Evolutionary conservation across 2,888 invertebrate species (phyloP).

Genomic region (Hecatera dysodea): DNA sequence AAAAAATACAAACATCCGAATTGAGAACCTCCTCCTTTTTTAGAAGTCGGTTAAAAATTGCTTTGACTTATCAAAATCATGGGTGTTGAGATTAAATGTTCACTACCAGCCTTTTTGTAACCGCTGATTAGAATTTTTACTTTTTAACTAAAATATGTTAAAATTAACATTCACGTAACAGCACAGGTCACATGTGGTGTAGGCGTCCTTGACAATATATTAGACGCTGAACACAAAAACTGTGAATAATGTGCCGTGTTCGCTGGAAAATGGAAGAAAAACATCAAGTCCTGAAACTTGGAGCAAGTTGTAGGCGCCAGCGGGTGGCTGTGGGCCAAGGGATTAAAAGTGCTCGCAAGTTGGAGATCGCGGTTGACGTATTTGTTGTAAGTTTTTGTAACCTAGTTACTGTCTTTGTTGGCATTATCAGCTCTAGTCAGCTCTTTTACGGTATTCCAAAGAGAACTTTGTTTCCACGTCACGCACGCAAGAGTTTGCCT

Average conservation of each 20-base stretch:
- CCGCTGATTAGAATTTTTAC: too few relatives aligned
- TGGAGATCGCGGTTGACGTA: neutral
- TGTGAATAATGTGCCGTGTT: constrained; percentile 52
- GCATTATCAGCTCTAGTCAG: neutral
- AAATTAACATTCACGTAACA: constrained; percentile 13
- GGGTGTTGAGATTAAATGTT: too few relatives aligned
- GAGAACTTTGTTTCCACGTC: too few relatives aligned
- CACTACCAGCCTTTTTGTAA: too few relatives aligned
- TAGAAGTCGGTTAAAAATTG: too few relatives aligned
- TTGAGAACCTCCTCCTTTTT: too few relatives aligned
- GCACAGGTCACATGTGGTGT: constrained; percentile 23
- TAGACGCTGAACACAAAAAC: constrained; percentile 47
- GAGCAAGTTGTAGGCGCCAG: constrained; percentile 11
- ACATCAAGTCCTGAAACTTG: constrained; percentile 30
- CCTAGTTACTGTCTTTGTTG: neutral
- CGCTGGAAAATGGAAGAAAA: constrained; percentile 58
- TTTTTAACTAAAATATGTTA: constrained; percentile 1
- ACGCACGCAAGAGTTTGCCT: too few relatives aligned
- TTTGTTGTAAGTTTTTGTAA: neutral
- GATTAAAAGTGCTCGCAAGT: neutral
- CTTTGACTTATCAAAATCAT: too few relatives aligned
- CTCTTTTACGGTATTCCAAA: neutral
- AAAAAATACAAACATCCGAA: too few relatives aligned
- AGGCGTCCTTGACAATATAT: constrained; percentile 41
- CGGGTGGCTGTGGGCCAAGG: neutral